Evolutionary conservation across 2,113 vertebrate species (phyloP), one percentile per base, ranked within the genome.

Genomic region (Pao palembangensis): DNA sequence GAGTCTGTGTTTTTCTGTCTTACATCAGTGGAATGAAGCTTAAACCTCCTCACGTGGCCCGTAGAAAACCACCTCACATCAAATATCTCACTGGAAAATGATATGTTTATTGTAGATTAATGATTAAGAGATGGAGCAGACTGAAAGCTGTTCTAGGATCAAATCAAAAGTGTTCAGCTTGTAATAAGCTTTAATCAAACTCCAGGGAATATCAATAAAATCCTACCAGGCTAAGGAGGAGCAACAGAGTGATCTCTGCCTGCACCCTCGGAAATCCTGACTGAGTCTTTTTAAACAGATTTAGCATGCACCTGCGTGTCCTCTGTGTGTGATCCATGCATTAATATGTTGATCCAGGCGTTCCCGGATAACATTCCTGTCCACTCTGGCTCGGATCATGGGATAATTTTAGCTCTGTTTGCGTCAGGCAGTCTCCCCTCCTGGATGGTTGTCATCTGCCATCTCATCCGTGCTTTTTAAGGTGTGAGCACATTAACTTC

Each of bases 341-440:
- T 56, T 77, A 61, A 73, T 78, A 47, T 80, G 85, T 76, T 77
- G 73, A 80, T 47, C 55, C 76, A 83, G 69, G 61, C 67, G 10
- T 81, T 73, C 73, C 79, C 48, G 71, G 71, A 71, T 77, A 38
- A 82, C 68, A 67, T 79, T 83, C 73, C 60, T 62, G 58, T 67
- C 58, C 59, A 63, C 73, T 81, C 65, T 13, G 58, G 67, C 75
- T 81, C 63, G 23, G 75, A 47, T 52, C 3, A 19, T 56, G 61
- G 58, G 73, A 80, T 83, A 52, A 78, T 78, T 83, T 80, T 76
- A 79, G 73, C 55, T 25, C n/a, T 1, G 23, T 55, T 65, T 49
- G 20, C 62, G 72, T 72, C 64, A 53, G 63, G 52, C 53, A 46
- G 67, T 51, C 28, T 50, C 60, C 55, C 19, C 55, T 42, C 47